phyloP scores from a whole-genome alignment of 1,140 invertebrate genomes.

The Dinoponera quadriceps region DNA sequence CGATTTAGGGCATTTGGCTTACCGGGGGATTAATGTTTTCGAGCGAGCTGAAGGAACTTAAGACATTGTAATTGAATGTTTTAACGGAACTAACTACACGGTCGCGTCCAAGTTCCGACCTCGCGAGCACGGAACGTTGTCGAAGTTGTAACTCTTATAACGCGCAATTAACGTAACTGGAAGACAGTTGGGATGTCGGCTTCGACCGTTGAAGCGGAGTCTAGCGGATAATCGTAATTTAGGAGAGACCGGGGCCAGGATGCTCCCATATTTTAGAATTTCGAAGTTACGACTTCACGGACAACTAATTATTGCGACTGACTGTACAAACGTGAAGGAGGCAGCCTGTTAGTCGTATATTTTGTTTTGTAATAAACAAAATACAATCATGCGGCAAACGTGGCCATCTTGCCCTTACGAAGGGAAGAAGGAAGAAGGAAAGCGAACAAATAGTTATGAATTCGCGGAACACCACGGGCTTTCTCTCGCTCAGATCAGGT shows the following conservation, averaged over 20 bases:
- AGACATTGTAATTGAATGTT: constrained; percentile 72
- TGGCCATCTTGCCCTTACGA: no score
- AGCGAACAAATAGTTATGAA: not conserved
- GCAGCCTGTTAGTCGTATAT: no score
- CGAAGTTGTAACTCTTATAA: constrained; percentile 25
- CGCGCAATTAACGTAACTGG: constrained; percentile 27
- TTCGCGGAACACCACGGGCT: not conserved
- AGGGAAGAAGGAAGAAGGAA: not conserved
- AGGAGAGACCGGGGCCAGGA: no score
- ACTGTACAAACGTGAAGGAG: no score
- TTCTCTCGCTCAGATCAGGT: not conserved
- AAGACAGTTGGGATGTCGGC: not conserved
- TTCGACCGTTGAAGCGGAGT: not conserved
- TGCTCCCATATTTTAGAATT: no score
- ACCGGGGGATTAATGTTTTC: constrained; percentile 71
- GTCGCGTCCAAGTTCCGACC: constrained; percentile 28
- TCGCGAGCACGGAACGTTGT: constrained; percentile 1
- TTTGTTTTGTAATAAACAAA: no score
- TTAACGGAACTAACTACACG: constrained; percentile 53
- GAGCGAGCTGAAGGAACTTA: constrained; percentile 64
- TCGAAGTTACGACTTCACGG: no score
- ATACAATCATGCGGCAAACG: no score
- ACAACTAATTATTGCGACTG: no score
- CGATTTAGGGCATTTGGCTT: constrained; percentile 66
- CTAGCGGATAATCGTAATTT: constrained; percentile 1